Conservation (phyloP, 2,888 invertebrate species). For the Octodonta nipae region DNA sequence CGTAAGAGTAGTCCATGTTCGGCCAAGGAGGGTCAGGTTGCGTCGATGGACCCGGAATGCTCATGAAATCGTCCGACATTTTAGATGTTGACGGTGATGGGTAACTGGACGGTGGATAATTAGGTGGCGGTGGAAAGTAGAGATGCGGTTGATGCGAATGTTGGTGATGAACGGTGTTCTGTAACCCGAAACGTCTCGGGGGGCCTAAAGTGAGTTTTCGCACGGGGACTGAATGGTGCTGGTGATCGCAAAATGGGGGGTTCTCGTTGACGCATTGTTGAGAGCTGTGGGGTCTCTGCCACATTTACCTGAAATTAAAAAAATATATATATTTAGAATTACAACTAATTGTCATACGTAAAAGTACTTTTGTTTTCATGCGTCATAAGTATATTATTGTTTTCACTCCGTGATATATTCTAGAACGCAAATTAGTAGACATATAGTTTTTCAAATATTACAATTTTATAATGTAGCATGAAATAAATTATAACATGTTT, state of each 20-base stretch:
- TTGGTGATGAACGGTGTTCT: no score
- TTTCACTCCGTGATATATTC: no score
- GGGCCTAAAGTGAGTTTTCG: slow-evolving; percentile 12
- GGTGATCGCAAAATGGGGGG: slow-evolving; percentile 8
- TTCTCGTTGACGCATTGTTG: slow-evolving; percentile 17
- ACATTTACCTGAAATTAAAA: slow-evolving; percentile 33
- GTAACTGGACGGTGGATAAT: slow-evolving; percentile 60
- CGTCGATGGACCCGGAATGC: slow-evolving; percentile 23
- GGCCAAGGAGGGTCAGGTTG: slow-evolving; percentile 24
- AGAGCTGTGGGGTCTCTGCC: slow-evolving; percentile 26
- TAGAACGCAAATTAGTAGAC: no score
- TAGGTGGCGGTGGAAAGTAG: slow-evolving; percentile 63
- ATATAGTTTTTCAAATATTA: no score
- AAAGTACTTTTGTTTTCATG: no score
- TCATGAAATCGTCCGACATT: slow-evolving; percentile 29
- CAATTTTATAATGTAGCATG: no score
- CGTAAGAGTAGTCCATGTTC: slow-evolving; percentile 61
- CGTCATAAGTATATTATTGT: no score
- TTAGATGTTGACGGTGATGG: slow-evolving; percentile 38
- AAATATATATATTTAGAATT: no score
- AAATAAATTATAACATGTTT: no score
- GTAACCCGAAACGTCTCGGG: slow-evolving; percentile 8
- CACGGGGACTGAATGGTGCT: slow-evolving; percentile 12
- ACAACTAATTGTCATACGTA: no score
- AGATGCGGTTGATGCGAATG: slow-evolving; percentile 39